phyloP scores from a whole-genome alignment of 2,113 vertebrate species.

The Lynx canadensis region DNA sequence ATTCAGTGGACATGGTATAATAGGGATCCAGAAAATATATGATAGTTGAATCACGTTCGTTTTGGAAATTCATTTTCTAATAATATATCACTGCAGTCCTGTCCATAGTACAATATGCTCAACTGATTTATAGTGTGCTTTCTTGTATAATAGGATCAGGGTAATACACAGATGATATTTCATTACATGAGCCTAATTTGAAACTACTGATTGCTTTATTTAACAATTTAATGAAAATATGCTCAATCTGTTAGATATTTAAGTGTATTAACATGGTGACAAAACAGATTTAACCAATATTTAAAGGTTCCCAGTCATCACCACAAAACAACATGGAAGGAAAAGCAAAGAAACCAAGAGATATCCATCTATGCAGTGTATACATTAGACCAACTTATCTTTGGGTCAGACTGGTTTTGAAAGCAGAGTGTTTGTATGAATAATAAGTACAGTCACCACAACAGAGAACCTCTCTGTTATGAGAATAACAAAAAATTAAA shows the following conservation, averaged over 20 bases:
- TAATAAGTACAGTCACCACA: not conserved
- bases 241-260: not conserved
- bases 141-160: not conserved
- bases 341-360: not conserved
- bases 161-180: not conserved
- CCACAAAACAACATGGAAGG: not conserved
- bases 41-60: not conserved
- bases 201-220: not conserved
- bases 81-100: not conserved
- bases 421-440: not conserved
- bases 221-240: not conserved
- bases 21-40: not conserved
- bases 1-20: not conserved
- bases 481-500: not conserved
- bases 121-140: not conserved
- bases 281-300: not conserved
- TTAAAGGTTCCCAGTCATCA: not conserved
- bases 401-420: not conserved
- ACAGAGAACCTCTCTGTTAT: not conserved
- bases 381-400: not conserved
- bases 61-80: conserved; percentile 22
- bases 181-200: not conserved
- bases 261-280: not conserved
- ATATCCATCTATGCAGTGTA: not conserved
- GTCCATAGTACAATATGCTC: not conserved